Base-by-base conservation (phyloP, 1,140 invertebrate genomes). In the Platorchestia sp. region DNA sequence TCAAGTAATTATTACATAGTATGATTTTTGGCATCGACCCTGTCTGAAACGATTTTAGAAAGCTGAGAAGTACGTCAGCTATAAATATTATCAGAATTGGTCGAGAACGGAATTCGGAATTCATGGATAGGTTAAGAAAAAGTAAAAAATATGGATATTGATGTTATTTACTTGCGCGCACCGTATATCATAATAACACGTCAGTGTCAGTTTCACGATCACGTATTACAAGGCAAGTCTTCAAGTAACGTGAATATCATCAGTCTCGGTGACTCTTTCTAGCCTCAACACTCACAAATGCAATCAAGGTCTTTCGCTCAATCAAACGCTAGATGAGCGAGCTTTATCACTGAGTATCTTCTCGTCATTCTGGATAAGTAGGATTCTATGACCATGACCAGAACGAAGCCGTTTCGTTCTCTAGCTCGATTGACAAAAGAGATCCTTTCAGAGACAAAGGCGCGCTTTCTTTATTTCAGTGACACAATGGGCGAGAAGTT, bases 311-410 rank as follows among this genome's bases (percentile, higher is more conserved):
- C 59, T 75, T 75, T 75, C 36, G 10, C 36, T 27, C 59, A 75
- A 75, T 75, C 27, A 75, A 41, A 89, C 87, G 87, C 41, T 89
- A 22, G 14, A 22, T 10, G 14, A 41, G 7, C 5, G 87, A 5
- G 6, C 87, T 42, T 89, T 44, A 89, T 89, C 87, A 89, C 41
- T 0, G 27, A 0, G 43, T 44, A 89, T 89, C 43, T 89, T 89
- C 87, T 89, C 14, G 87, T 89, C 87, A 89, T 42, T 89, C 87
- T 89, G 10, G 41, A 5, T 89, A 89, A 89, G 87, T 27, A 44
- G 87, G 87, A 89, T 89, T 89, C 41, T 89, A 5, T 89, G 87
- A 43, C 87, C 87, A 44, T 89, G 43, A 89, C 87, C 87, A 89
- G 43, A 42, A 42, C 87, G 43, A 44, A 89, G 87, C 16, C 87